Conservation (phyloP, 2,888 invertebrate species). For the Selenia dentaria region DNA sequence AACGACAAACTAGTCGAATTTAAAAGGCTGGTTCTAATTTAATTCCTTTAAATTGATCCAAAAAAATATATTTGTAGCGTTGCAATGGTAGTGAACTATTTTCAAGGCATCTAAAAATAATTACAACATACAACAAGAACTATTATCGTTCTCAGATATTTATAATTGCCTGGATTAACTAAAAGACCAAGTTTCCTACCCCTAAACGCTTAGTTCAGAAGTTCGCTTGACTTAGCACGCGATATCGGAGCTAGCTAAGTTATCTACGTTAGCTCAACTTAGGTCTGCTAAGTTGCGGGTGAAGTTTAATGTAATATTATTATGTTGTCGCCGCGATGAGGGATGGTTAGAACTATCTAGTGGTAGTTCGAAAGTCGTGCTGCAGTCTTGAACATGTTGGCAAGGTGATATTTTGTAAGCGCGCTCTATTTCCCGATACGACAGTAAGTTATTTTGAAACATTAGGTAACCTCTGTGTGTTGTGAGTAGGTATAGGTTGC, state of each 20-base stretch:
- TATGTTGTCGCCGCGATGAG: slow-evolving; percentile 53
- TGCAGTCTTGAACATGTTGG: slow-evolving; percentile 2
- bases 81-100: too few relatives aligned
- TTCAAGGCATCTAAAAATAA: too few relatives aligned
- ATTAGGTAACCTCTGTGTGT: too few relatives aligned
- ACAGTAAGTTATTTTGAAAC: too few relatives aligned
- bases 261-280: slow-evolving; percentile 63
- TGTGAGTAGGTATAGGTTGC: too few relatives aligned
- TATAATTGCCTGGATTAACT: slow-evolving; percentile 36
- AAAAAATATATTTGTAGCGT: too few relatives aligned
- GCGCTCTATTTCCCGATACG: too few relatives aligned
- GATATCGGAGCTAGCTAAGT: slow-evolving; percentile 70
- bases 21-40: too few relatives aligned
- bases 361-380: slow-evolving; percentile 1
- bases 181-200: slow-evolving; percentile 57
- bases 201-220: slow-evolving; percentile 67
- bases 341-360: slow-evolving; percentile 25
- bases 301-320: slow-evolving; percentile 72
- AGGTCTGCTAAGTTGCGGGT: slow-evolving; percentile 59
- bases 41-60: too few relatives aligned
- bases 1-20: too few relatives aligned
- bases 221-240: slow-evolving; percentile 74
- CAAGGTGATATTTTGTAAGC: neutral
- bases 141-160: neutral
- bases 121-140: too few relatives aligned